Conservation (phyloP, 1,140 invertebrate species). For the Tenebrio molitor region DNA sequence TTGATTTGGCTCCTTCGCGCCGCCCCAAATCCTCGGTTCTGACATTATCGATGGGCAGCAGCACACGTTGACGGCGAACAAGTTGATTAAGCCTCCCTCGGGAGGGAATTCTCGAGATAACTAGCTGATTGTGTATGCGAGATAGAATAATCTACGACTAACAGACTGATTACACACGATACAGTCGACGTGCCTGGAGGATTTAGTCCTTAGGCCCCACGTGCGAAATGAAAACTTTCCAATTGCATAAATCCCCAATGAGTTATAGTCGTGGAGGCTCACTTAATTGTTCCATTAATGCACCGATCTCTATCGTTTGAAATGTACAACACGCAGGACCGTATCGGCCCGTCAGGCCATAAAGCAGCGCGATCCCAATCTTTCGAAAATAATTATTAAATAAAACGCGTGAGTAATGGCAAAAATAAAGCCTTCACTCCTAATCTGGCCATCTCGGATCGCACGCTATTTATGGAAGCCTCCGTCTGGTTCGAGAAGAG, state of each 20-base stretch:
- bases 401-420: not conserved
- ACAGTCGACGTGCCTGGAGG: not conserved
- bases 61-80: constrained; percentile 22
- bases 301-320: not conserved
- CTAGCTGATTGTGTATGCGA: constrained; percentile 36
- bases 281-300: not conserved
- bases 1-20: too few species aligned
- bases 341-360: not conserved
- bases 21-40: not conserved
- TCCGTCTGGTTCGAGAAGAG: not conserved
- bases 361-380: not conserved
- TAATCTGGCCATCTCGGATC: not conserved
- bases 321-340: not conserved
- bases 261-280: not conserved
- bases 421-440: not conserved
- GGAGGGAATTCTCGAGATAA: constrained; percentile 32
- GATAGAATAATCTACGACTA: constrained; percentile 39
- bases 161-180: constrained; percentile 29
- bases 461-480: constrained; percentile 4
- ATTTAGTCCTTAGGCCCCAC: not conserved
- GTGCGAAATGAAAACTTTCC: too few species aligned
- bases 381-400: not conserved
- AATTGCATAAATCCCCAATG: too few species aligned
- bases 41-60: constrained; percentile 29
- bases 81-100: constrained; percentile 26